These are phyloP conservation scores for Raja brachyura DNA, from an alignment of 2,113 vertebrate genomes.

Conservation along the genomic window DNA sequence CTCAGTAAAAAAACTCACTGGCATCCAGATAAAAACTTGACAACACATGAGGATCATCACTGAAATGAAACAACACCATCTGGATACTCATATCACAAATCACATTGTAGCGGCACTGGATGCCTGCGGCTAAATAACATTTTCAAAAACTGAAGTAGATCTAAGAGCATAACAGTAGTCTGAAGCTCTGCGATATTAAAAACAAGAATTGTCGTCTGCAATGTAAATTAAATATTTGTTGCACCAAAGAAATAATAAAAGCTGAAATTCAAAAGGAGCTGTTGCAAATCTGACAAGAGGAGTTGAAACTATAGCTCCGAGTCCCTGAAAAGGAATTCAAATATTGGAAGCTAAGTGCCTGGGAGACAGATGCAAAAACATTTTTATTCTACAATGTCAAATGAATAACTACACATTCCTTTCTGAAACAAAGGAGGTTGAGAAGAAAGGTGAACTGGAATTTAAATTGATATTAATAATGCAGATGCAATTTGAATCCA, in stretches of 20 bases:
- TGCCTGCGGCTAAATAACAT: not conserved
- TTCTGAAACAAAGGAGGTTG: not conserved
- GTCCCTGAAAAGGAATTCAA: not conserved
- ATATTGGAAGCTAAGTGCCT: not conserved
- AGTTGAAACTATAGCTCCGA: not conserved
- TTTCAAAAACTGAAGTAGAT: not conserved
- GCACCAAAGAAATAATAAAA: slow-evolving; percentile 8
- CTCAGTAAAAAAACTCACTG: not conserved
- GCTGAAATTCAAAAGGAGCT: not conserved
- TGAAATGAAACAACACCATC: slow-evolving; percentile 26
- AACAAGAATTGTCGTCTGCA: not conserved
- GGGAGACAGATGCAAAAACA: too few relatives aligned
- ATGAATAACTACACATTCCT: not conserved
- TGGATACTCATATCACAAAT: slow-evolving; percentile 29
- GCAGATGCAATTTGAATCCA: not conserved
- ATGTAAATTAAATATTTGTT: not conserved
- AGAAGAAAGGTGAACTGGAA: not conserved
- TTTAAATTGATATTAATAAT: not conserved
- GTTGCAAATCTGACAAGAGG: not conserved
- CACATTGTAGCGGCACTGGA: not conserved
- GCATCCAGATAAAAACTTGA: not conserved
- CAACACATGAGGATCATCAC: not conserved
- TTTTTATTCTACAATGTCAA: not conserved
- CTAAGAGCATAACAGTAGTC: slow-evolving; percentile 14
- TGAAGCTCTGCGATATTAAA: not conserved